phyloP scores from a whole-genome alignment of 2,888 invertebrate species.

The Rhaphigaster nebulosa region DNA sequence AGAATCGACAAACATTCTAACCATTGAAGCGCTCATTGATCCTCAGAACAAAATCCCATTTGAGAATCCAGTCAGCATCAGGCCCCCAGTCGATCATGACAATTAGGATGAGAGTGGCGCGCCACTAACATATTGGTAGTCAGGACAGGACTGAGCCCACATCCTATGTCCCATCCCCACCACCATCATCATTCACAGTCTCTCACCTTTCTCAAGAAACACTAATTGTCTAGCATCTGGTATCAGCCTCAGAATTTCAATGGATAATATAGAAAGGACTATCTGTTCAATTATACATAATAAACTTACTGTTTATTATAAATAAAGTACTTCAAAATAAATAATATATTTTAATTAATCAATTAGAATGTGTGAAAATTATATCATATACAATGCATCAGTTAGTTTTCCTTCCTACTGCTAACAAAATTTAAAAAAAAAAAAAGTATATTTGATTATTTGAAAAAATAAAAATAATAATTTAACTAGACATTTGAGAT shows the following conservation, averaged over 20 bases:
- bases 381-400: neutral
- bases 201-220: constrained; percentile 15
- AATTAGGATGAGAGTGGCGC: constrained; percentile 5
- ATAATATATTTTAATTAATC: neutral
- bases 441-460: no score
- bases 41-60: constrained; percentile 71
- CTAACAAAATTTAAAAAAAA: no score
- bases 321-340: neutral
- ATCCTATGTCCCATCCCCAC: neutral
- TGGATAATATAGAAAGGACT: neutral
- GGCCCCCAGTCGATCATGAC: constrained; percentile 69
- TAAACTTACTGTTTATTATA: neutral
- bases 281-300: neutral
- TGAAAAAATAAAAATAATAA: no score
- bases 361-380: neutral
- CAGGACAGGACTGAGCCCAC: constrained; percentile 30
- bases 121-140: constrained; percentile 47
- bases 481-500: no score
- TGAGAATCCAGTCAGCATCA: constrained; percentile 72
- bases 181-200: neutral
- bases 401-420: neutral
- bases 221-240: neutral
- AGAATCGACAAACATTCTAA: neutral
- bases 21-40: neutral
- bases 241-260: neutral